Conservation (phyloP, 2,797 vertebrate species). For the Psittacula echo region DNA sequence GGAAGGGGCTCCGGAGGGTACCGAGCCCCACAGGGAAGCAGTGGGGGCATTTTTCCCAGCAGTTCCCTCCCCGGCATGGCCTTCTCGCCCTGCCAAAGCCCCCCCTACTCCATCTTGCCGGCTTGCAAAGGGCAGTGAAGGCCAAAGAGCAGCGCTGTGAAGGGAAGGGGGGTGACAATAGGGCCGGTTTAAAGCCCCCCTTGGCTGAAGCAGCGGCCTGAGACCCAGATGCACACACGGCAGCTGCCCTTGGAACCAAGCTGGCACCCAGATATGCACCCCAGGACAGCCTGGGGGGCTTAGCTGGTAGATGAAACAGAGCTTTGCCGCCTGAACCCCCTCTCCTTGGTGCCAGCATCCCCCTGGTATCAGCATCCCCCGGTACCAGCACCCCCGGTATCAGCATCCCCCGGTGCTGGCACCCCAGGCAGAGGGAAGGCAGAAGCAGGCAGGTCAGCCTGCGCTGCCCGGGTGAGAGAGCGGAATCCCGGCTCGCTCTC, state of each 20-base stretch:
- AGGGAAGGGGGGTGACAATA: not conserved
- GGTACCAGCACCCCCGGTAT: not conserved
- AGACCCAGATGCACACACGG: not conserved
- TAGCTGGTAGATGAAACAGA: not conserved
- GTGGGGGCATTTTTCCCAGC: not conserved
- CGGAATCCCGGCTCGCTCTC: not conserved
- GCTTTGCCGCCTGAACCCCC: not conserved
- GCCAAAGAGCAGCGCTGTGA: not conserved
- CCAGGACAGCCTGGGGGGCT: not conserved
- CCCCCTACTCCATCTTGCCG: accelerated
- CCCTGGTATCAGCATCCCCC: too few species aligned
- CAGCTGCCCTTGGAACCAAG: not conserved
- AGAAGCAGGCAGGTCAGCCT: not conserved
- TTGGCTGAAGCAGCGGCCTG: not conserved
- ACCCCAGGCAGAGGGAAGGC: not conserved
- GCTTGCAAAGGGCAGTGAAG: not conserved
- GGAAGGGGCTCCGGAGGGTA: not conserved
- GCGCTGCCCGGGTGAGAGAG: too few species aligned
- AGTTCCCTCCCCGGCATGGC: not conserved
- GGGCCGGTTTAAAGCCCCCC: not conserved
- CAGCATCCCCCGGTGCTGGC: not conserved
- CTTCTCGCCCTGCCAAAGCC: not conserved
- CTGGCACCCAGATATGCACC: too few species aligned
- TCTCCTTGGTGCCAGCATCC: not conserved
- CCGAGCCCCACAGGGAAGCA: not conserved